phyloP scores from a whole-genome alignment of 1,140 invertebrate species.

The Metopolophium dirhodum region DNA sequence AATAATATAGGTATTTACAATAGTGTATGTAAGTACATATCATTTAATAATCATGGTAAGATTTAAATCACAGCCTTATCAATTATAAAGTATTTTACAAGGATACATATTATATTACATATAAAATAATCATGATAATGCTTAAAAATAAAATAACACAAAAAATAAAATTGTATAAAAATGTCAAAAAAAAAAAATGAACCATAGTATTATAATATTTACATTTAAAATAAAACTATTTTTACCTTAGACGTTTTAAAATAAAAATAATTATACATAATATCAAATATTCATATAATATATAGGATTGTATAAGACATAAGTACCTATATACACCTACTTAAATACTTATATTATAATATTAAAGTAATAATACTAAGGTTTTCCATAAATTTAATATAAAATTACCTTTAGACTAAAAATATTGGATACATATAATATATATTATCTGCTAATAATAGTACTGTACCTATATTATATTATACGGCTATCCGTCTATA shows the following conservation, averaged over 20 bases:
- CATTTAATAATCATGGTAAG: conserved; percentile 49
- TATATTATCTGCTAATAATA: not conserved
- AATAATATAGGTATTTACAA: not conserved
- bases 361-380: not conserved
- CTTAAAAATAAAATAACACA: conserved; percentile 33
- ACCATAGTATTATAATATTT: not conserved
- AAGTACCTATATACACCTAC: not conserved
- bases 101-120: not conserved
- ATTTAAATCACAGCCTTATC: conserved; percentile 54
- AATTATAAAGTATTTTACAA: conserved; percentile 47
- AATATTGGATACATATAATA: not conserved
- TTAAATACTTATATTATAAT: not conserved
- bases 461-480: not conserved
- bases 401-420: not conserved
- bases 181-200: conserved; percentile 2
- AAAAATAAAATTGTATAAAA: conserved; percentile 30
- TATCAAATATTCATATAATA: not conserved
- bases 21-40: not conserved
- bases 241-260: not conserved
- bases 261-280: not conserved
- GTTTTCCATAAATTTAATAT: not conserved
- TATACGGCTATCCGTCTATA: not conserved
- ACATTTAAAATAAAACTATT: conserved; percentile 16
- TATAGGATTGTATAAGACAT: not conserved
- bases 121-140: not conserved